A percentile compares a stretch with the other conserved stretches of the same genome.
These are phyloP conservation scores for Aix galericulata DNA, from an alignment of 2,113 vertebrate species.

Conservation along the genomic window DNA sequence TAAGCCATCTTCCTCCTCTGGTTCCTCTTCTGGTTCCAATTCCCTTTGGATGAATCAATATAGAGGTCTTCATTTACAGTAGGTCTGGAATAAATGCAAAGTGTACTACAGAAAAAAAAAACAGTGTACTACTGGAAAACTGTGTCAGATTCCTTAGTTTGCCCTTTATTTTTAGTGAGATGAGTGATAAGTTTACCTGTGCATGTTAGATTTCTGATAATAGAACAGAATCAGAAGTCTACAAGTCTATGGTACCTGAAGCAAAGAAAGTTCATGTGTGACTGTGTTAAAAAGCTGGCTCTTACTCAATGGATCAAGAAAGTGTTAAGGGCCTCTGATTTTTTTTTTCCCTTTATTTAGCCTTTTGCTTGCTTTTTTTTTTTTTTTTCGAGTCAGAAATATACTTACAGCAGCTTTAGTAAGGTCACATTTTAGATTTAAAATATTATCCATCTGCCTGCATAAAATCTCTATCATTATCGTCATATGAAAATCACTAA, in stretches of 20 bases:
- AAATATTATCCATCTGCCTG: neutral
- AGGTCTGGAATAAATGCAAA: neutral
- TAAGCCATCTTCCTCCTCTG: neutral
- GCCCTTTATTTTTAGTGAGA: neutral
- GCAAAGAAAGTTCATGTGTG: neutral
- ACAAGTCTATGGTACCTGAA: neutral
- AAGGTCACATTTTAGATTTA: neutral
- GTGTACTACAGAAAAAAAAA: neutral
- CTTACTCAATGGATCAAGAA: neutral
- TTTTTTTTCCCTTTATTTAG: neutral
- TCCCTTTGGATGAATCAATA: neutral
- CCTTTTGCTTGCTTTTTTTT: neutral
- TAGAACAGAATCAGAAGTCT: neutral
- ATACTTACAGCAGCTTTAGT: fast-evolving
- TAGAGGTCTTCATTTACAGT: neutral
- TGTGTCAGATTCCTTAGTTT: neutral
- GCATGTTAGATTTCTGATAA: neutral
- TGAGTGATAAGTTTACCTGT: neutral
- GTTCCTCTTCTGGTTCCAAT: neutral
- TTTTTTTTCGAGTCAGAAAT: neutral
- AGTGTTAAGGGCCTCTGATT: neutral
- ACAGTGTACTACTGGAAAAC: no score
- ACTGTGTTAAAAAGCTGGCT: neutral
- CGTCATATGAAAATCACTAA: neutral
- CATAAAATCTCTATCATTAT: neutral